Base-by-base conservation (phyloP, 2,113 vertebrate genomes). In the Phylloscopus trochiloides region DNA sequence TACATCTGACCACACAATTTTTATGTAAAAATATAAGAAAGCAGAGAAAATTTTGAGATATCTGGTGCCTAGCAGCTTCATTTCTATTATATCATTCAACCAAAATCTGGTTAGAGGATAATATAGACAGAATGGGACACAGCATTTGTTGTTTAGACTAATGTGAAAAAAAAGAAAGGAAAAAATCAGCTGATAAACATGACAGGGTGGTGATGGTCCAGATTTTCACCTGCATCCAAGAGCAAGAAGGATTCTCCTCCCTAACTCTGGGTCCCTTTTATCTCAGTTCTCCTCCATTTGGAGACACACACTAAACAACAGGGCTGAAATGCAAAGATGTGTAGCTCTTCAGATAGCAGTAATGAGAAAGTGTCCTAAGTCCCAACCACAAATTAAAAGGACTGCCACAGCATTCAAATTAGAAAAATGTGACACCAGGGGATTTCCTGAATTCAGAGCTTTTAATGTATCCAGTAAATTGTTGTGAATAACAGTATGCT, bases 101-200 rank as follows among this genome's bases (percentile, higher is more conserved):
- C 22, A 68, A 75, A 95, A 78, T 6, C 8, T 28, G 14, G 6
- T 26, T 45, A 75, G 36, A 66, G 2, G 4, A n/a, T 34, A 52
- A 36, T 4, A 17, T 9, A n/a, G 9, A 36, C 4, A 52, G 21
- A 25, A 40, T 8, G 7, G 40, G 31, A 59, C 12, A 43, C 3
- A 42, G 9, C 4, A 29, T 42, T 19, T 45, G 13, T 16, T 57
- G 10, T 19, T 79, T 50, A 17, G 29, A 80, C 20, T 15, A 43
- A 52, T 2, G 2, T 26, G 12, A 36, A 29, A 40, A 40, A 40
- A 17, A 73, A 51, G 34, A 4, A 7, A 31, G 45, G 8, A 40
- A 3, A 8, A 45, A 59, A 20, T 6, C 14, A 55, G 20, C 8
- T 1, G 2, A 63, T 32, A 22, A 9, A 67, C 3, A 1, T 5